Conservation (phyloP, 2,113 vertebrate species). For the Phrynosoma blainvillii region DNA sequence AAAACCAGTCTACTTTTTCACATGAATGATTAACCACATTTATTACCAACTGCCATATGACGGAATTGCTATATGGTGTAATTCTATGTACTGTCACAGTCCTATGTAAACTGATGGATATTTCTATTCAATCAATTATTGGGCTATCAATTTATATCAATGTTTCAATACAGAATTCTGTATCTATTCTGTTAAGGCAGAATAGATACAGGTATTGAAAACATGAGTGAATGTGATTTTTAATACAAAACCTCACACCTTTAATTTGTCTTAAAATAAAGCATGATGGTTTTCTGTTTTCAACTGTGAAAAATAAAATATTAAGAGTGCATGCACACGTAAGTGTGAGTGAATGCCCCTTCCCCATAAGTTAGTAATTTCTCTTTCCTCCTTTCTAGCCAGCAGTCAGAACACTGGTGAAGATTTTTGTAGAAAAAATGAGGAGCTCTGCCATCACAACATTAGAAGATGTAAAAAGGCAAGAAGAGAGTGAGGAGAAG, state of each 20-base stretch:
- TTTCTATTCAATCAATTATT: conserved; percentile 21
- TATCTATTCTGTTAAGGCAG: neutral
- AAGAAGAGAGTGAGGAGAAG: conserved; percentile 90
- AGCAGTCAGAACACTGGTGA: conserved; percentile 79
- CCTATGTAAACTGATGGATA: conserved; percentile 19
- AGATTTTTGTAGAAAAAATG: conserved; percentile 82
- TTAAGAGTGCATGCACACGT: neutral
- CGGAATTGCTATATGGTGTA: conserved; percentile 30
- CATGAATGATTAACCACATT: neutral
- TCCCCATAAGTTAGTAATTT: conserved; percentile 36
- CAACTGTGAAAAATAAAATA: conserved; percentile 13
- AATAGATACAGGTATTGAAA: neutral
- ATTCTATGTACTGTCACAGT: conserved; percentile 43
- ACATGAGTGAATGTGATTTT: conserved; percentile 12
- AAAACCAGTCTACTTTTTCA: neutral
- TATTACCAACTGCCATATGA: neutral
- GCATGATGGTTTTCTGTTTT: conserved; percentile 17
- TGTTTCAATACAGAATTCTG: conserved; percentile 32
- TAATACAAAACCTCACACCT: neutral
- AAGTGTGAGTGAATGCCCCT: neutral
- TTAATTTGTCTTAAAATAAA: conserved; percentile 30
- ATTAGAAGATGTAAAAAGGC: conserved; percentile 83
- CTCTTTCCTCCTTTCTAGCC: conserved; percentile 77
- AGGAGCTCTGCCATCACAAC: conserved; percentile 85
- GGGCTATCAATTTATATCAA: conserved; percentile 15